phyloP scores from a whole-genome alignment of 2,797 vertebrate species.

The Intellagama lesueurii region DNA sequence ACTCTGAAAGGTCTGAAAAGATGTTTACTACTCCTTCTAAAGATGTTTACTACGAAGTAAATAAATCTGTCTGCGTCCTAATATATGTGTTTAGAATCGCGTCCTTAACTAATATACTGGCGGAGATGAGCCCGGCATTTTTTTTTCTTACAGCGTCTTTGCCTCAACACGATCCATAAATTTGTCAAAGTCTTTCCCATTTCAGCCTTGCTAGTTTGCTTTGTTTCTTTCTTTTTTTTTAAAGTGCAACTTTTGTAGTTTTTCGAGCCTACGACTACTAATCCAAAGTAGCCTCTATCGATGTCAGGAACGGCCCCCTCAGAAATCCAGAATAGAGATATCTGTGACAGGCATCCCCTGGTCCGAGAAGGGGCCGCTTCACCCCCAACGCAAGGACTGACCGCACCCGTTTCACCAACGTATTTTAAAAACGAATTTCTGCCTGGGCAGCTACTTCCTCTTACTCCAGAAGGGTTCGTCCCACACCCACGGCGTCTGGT shows the following conservation, averaged over 20 bases:
- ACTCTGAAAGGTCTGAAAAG: background rate
- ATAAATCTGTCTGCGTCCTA: background rate
- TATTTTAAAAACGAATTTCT: background rate
- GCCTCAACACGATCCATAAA: background rate
- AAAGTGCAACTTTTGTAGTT: background rate
- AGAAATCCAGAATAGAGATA: background rate
- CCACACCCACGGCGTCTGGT: no score
- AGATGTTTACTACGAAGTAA: background rate
- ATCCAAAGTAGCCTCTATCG: background rate
- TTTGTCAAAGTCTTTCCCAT: background rate
- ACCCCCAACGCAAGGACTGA: background rate
- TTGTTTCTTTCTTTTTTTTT: background rate
- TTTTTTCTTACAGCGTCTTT: background rate
- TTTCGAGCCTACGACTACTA: background rate
- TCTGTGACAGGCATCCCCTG: background rate
- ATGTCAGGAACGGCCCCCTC: background rate
- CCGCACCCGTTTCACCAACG: background rate
- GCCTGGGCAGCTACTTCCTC: background rate
- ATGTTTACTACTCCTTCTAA: background rate
- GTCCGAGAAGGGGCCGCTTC: no score
- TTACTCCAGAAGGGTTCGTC: background rate
- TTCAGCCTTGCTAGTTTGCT: background rate
- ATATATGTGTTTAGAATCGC: background rate
- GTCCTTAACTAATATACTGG: background rate
- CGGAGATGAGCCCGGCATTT: background rate